phyloP scores from a whole-genome alignment of 2,113 vertebrate species.

The Sprattus sprattus region DNA sequence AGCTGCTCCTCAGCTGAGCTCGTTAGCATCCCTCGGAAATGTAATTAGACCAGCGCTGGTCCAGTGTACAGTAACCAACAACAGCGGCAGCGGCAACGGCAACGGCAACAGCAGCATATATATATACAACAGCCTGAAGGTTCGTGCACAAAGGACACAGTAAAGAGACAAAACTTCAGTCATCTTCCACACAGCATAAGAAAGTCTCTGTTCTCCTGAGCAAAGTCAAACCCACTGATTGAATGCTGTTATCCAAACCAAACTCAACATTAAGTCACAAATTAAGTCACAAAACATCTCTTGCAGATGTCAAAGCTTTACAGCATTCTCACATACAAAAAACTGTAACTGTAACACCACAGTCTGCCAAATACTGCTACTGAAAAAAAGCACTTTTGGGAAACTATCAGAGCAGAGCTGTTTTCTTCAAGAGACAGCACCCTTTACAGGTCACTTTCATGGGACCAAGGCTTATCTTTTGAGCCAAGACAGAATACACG shows the following conservation, averaged over 20 bases:
- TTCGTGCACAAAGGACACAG: no score
- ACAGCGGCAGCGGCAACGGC: neutral
- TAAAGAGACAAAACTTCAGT: neutral
- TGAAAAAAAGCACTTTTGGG: neutral
- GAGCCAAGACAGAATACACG: neutral
- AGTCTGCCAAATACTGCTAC: neutral
- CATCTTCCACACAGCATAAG: neutral
- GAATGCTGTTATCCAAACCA: neutral
- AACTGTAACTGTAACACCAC: neutral
- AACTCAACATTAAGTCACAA: no score
- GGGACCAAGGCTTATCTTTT: neutral
- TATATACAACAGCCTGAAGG: neutral
- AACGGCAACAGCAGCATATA: neutral
- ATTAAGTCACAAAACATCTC: no score
- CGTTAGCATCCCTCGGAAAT: slow-evolving; percentile 24
- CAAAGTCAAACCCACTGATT: no score
- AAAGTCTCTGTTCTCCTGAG: no score
- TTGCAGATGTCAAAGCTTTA: no score
- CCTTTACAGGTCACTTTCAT: neutral
- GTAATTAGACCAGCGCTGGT: slow-evolving; percentile 20
- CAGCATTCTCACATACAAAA: no score
- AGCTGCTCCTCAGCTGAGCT: slow-evolving; percentile 43
- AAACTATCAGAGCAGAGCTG: neutral
- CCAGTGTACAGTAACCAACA: slow-evolving; percentile 18
- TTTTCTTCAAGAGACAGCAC: neutral